phyloP scores from a whole-genome alignment of 2,113 vertebrate species.

The Saguinus midas region DNA sequence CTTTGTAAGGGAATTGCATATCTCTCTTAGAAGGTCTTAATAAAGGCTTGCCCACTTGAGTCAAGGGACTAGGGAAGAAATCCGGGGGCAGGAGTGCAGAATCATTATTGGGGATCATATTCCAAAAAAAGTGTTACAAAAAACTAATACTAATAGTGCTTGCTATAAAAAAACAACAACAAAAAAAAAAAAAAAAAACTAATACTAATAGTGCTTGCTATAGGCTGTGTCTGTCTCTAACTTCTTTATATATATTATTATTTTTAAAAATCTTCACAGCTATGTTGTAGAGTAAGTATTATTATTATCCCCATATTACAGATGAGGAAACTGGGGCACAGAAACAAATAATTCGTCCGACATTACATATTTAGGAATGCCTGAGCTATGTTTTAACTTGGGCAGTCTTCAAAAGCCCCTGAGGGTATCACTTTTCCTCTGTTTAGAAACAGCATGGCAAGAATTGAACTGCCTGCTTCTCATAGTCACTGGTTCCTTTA shows the following conservation, averaged over 20 bases:
- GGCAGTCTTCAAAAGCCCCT: neutral
- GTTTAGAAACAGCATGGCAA: neutral
- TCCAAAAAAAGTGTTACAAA: neutral
- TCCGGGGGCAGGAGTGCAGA: neutral
- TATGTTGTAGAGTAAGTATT: neutral
- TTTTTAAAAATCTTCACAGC: neutral
- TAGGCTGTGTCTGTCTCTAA: neutral
- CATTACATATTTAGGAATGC: neutral
- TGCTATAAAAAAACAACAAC: too few relatives aligned
- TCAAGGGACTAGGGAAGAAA: constrained; percentile 22
- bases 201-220: neutral
- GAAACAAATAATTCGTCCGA: neutral
- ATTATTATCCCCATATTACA: neutral
- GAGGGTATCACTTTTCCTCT: neutral
- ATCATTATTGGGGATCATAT: neutral
- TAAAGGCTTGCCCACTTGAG: neutral
- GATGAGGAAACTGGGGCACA: constrained; percentile 26
- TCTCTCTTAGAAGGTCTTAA: neutral
- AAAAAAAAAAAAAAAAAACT: too few relatives aligned
- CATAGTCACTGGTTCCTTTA: neutral
- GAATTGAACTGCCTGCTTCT: neutral
- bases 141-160: too few relatives aligned
- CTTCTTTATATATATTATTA: neutral
- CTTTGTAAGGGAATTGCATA: neutral
- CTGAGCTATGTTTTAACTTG: neutral